Evolutionary conservation across 2,113 vertebrate species (phyloP).

Genomic region (Astur gentilis): DNA sequence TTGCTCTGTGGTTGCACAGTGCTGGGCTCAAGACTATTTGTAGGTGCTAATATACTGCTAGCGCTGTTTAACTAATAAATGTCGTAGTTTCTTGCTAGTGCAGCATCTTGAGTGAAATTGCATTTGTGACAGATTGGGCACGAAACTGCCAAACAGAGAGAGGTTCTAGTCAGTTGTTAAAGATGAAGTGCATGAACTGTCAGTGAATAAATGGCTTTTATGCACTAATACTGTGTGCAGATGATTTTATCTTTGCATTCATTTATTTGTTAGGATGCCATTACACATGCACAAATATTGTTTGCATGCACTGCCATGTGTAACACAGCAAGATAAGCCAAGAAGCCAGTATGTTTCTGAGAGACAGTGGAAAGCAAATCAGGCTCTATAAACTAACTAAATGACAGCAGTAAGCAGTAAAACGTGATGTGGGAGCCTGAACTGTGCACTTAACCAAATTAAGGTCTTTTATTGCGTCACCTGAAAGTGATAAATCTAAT

Average conservation of each 20-base stretch:
- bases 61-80: neutral
- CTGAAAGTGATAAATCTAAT: neutral
- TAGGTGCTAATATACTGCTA: neutral
- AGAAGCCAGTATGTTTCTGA: neutral
- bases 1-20: neutral
- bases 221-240: neutral
- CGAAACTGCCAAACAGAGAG: neutral
- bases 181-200: neutral
- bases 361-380: neutral
- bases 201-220: conserved; percentile 4
- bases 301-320: neutral
- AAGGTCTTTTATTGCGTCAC: neutral
- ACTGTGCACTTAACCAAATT: neutral
- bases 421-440: neutral
- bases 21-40: neutral
- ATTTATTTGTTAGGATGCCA: neutral
- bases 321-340: neutral
- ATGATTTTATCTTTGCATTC: neutral
- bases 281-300: neutral
- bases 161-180: neutral
- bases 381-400: neutral
- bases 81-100: neutral
- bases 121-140: neutral
- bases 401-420: neutral
- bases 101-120: neutral